phyloP scores from a whole-genome alignment of 2,113 vertebrate genomes.

The Nettapus auritus region DNA sequence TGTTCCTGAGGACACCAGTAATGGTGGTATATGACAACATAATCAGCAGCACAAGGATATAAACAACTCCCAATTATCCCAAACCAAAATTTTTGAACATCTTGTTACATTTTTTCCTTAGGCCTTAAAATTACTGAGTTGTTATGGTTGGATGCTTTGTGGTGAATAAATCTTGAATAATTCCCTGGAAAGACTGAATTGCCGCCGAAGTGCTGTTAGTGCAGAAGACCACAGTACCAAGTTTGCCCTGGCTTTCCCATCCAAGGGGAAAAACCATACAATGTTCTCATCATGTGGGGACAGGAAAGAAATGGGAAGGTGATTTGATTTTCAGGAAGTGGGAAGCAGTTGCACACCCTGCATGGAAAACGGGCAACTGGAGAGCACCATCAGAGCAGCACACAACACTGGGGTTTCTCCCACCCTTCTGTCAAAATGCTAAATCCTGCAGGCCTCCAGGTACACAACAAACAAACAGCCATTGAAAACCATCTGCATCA shows the following conservation, averaged over 20 bases:
- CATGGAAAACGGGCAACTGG: background rate
- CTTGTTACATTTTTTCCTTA: constrained; percentile 69
- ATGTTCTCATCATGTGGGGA: background rate
- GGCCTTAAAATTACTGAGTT: constrained; percentile 71
- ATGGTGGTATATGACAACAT: constrained; percentile 36
- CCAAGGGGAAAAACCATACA: background rate
- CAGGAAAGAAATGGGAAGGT: background rate
- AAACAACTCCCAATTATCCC: constrained; percentile 67
- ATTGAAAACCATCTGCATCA: background rate
- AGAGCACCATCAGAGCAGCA: background rate
- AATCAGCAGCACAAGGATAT: constrained; percentile 50
- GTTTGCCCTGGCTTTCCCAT: background rate
- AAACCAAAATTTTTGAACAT: constrained; percentile 67
- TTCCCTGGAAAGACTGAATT: constrained; percentile 75
- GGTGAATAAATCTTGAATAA: constrained; percentile 72
- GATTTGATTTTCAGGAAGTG: constrained; percentile 44
- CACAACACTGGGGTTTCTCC: background rate
- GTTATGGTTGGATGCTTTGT: constrained; percentile 71
- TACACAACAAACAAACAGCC: background rate
- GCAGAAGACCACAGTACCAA: constrained; percentile 34
- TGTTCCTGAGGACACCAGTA: constrained; percentile 19
- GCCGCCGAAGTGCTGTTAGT: background rate
- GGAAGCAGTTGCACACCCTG: background rate
- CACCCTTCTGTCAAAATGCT: background rate
- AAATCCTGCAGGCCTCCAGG: background rate